Evolutionary conservation across 2,888 invertebrate genomes (phyloP), one percentile per base, ranked within the genome.

Genomic region (Thalpophila matura): DNA sequence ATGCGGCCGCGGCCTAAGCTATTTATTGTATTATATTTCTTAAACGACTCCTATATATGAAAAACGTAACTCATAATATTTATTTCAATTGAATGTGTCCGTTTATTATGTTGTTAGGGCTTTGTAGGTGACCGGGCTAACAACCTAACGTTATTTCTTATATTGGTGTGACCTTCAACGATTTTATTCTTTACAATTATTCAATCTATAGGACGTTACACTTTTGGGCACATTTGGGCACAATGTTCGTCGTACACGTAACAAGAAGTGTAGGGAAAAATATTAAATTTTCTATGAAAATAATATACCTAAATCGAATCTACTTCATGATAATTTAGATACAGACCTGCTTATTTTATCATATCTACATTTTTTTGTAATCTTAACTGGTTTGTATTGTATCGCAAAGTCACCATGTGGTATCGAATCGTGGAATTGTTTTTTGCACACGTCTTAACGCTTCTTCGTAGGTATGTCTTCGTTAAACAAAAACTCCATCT

Each of bases 1-100:
- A n/a, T n/a, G n/a, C n/a, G n/a, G n/a, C n/a, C n/a, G n/a, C n/a
- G n/a, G n/a, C n/a, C n/a, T n/a, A n/a, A n/a, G n/a, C n/a, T n/a
- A n/a, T n/a, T n/a, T n/a, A n/a, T n/a, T n/a, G n/a, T n/a, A n/a
- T n/a, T n/a, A n/a, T n/a, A n/a, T n/a, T n/a, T n/a, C n/a, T n/a
- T n/a, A 22, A 1, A 22, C 12, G 7, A 14, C 7, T 22, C 57
- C 7, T 42, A 4, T 3, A 6, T 9, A 33, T n/a, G n/a, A n/a
- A n/a, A n/a, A 4, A 22, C 18, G 9, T 33, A 22, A 31, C 27
- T 57, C 31, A 61, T 33, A 14, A n/a, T 14, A 42, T 42, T 42
- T 67, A 27, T 29, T 67, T 16, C 42, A 58, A 67, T 49, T 61
- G 42, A 14, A 43, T 29, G 70, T 69, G 61, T 68, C 46, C 61